Evolutionary conservation across 2,113 vertebrate species (phyloP).

Genomic region (Monarcha castaneiventris): DNA sequence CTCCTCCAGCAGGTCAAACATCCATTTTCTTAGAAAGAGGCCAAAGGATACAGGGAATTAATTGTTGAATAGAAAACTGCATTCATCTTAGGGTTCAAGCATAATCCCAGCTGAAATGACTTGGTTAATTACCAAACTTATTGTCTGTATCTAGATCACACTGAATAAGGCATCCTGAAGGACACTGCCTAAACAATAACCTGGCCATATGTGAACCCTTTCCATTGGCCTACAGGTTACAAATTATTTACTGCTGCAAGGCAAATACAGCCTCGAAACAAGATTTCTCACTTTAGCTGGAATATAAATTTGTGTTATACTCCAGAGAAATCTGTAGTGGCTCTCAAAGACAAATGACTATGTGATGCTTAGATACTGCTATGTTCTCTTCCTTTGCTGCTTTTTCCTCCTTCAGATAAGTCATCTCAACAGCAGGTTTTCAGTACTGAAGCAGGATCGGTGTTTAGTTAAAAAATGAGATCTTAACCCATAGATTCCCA

Average conservation of each 20-base stretch:
- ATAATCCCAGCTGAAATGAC: not conserved
- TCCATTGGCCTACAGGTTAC: not conserved
- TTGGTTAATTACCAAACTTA: not conserved
- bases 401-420: not conserved
- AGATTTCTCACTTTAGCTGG: not conserved
- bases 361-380: not conserved
- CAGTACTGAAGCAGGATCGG: not conserved
- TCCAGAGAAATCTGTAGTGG: not conserved
- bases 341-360: not conserved
- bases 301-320: not conserved
- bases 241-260: not conserved
- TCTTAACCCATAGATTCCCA: no score
- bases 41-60: not conserved
- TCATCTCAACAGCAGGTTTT: not conserved
- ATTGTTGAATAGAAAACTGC: not conserved
- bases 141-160: not conserved
- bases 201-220: not conserved
- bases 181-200: not conserved
- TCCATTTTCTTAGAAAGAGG: not conserved
- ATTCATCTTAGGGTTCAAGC: not conserved
- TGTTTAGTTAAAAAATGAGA: not conserved
- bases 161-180: not conserved
- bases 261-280: not conserved
- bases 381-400: not conserved
- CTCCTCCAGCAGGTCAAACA: not conserved